A percentile compares a stretch with the other conserved stretches of the same genome.
Evolutionary conservation across 2,888 invertebrate species (phyloP).

Genomic region (Torymus texanus): DNA sequence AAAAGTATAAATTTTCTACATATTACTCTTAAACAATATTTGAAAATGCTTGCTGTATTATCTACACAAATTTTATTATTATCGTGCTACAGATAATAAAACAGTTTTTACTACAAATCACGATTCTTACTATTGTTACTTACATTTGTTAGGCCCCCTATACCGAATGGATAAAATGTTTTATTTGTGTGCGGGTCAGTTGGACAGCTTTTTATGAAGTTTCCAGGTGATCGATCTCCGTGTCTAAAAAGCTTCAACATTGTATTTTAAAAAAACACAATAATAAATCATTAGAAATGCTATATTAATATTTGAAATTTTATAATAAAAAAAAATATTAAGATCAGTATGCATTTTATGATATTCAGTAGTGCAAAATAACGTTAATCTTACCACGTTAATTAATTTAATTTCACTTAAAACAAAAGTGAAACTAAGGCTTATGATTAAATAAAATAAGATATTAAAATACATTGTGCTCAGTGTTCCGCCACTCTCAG

Average conservation of each 20-base stretch:
- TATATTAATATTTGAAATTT: background rate
- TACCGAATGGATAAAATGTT: constrained; percentile 48
- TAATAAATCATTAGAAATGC: background rate
- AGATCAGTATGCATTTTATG: background rate
- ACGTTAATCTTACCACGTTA: constrained; percentile 44
- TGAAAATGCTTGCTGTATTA: too few relatives aligned
- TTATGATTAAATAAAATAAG: background rate
- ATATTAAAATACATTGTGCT: constrained; percentile 4
- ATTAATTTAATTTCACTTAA: constrained; percentile 33
- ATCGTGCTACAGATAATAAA: too few relatives aligned
- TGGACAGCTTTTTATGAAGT: constrained; percentile 44
- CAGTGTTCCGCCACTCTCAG: background rate
- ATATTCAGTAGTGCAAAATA: background rate
- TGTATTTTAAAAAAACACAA: background rate
- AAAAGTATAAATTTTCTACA: too few relatives aligned
- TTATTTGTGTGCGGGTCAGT: constrained; percentile 43
- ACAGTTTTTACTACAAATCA: background rate
- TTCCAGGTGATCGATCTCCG: constrained; percentile 51
- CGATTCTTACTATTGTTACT: constrained; percentile 40
- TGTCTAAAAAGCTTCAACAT: constrained; percentile 46
- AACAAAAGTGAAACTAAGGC: background rate
- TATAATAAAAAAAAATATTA: background rate
- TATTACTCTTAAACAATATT: too few relatives aligned
- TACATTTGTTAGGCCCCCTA: constrained; percentile 62
- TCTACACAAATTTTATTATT: too few relatives aligned